Base-by-base conservation (phyloP, 2,888 invertebrate genomes). In the Belgica antarctica region DNA sequence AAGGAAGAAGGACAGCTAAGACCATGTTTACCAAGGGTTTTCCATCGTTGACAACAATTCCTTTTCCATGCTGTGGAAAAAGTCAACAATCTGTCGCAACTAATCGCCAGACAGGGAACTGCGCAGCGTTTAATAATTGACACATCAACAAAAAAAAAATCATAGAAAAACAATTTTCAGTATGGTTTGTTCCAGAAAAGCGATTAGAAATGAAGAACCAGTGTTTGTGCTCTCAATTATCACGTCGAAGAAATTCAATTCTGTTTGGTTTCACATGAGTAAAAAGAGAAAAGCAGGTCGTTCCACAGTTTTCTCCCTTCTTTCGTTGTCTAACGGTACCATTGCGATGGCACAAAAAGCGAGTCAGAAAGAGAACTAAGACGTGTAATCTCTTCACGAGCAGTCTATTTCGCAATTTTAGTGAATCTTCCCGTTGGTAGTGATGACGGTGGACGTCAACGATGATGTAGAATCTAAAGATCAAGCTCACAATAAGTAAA, bases 101-200 rank as follows among this genome's bases (percentile, higher is more conserved):
- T 15, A 15, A 41, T 10, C 3, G 10, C 41, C 3, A 41, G 15
- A 41, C 12, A 41, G n/a, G 27, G 31, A 17, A 66, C 19, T 66
- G 31, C 57, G 34, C 34, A 68, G 12, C 47, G 15, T 34, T n/a
- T n/a, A 22, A 31, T 47, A 68, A 68, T 22, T 68, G 68, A 68
- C 68, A 68, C 68, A 68, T 68, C 68, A 68, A 52, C 52, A 68
- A 46, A 46, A 47, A 65, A 10, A 62, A 46, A 46, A 15, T 8
- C 34, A 31, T 31, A 31, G n/a, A 31, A 31, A 31, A 52, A 3
- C 52, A 22, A n/a, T 22, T 41, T 41, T 41, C 41, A 15, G 15
- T 41, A 41, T 10, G 3, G 4, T 4, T 41, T 7, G 41, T n/a
- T 31, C 31, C 10, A 31, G 31, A 31, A 10, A n/a, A n/a, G n/a